Evolutionary conservation across 2,797 vertebrate genomes (phyloP), one percentile per base, ranked within the genome.

Genomic region (Furcifer pardalis): DNA sequence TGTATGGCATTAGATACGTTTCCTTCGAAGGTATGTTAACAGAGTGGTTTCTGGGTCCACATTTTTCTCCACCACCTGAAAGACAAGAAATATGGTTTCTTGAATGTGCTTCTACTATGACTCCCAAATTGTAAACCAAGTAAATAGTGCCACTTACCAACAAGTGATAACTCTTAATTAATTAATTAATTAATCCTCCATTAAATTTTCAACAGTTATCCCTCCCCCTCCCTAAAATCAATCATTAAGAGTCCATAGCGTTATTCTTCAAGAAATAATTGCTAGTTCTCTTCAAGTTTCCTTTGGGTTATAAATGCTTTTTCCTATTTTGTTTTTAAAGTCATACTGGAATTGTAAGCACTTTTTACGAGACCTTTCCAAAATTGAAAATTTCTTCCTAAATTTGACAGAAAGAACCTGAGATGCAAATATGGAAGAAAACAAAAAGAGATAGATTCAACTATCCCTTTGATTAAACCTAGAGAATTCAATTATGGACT

Each of bases 31-130:
- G 46, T 97, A 99, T 1, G 91, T 96, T 91, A 99, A 88, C 63
- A 99, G 95, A 0, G 96, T 98, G 90, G 94, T 97, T 93, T 98
- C 98, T 27, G 98, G 98, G 30, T 99, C 98, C 7, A 96, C 96
- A 72, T 97, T 95, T 89, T 91, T 96, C 94, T 98, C 98, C n/a
- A 97, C 95, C 46, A 99, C 95, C 98, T 99, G 92, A 79, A 92
- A 88, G 71, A 93, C 81, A 40, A 52, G 35, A 86, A 90, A 92
- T 2, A 59, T 49, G 63, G 0, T 30, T 59, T 87, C 75, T 90
- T 10, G 68, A 23, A 52, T 35, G 13, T 65, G 21, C 5, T 15
- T 52, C 7, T 27, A 19, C 30, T 37, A 65, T 44, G 65, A 25
- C 5, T n/a, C 13, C 15, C 40, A n/a, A 35, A 17, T 4, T 32